A percentile compares a stretch with the other conserved stretches of the same genome.
Conservation (phyloP, 2,797 vertebrate species). For the Danio tinwini region DNA sequence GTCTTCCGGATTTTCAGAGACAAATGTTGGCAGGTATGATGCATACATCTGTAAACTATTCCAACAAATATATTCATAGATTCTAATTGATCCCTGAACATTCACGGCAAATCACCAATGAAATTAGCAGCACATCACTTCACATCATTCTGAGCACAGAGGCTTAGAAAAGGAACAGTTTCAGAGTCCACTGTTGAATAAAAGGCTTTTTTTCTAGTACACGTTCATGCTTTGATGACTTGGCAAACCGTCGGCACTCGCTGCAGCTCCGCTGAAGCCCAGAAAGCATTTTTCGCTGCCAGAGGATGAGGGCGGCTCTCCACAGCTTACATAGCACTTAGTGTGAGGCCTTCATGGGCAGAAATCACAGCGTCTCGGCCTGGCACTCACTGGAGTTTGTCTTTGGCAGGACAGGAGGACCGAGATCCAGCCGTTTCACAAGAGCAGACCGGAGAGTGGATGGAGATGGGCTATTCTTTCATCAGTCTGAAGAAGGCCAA, state of each 20-base stretch:
- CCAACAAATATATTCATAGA: background rate
- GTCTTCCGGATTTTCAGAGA: no score
- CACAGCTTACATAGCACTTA: constrained; percentile 54
- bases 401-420: constrained; percentile 34
- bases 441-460: constrained; percentile 18
- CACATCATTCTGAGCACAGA: constrained; percentile 19
- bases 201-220: constrained; percentile 25
- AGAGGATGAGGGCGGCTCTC: constrained; percentile 48
- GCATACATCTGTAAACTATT: no score
- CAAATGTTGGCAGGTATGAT: no score
- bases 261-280: constrained; percentile 43
- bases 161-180: constrained; percentile 21
- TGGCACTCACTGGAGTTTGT: constrained; percentile 37
- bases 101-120: constrained; percentile 34
- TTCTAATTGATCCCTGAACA: background rate
- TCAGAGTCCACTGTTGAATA: constrained; percentile 29
- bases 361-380: constrained; percentile 45
- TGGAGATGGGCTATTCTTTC: constrained; percentile 47
- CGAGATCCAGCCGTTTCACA: constrained; percentile 45
- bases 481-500: background rate
- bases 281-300: constrained; percentile 40
- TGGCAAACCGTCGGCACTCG: constrained; percentile 37
- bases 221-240: constrained; percentile 38
- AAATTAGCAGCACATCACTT: constrained; percentile 41
- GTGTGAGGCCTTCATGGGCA: constrained; percentile 44